Evolutionary conservation across 2,113 vertebrate genomes (phyloP), one percentile per base, ranked within the genome.

Genomic region (Takifugu bimaculatus): DNA sequence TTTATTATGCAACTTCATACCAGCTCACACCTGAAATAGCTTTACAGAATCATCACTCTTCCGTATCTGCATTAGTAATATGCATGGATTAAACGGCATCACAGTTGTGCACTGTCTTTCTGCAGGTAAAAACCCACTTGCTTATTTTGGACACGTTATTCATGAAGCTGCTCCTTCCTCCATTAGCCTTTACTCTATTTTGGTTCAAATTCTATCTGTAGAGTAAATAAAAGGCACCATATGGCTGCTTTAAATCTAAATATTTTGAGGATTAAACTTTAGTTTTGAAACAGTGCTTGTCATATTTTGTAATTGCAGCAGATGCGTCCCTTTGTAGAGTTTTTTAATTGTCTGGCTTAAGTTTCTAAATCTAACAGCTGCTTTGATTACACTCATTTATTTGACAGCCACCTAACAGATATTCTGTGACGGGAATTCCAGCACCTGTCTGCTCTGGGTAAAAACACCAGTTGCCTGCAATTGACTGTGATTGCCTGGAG

Each of bases 401-500:
- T 66, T 78, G 81, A 84, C 60, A 78, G 44, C 32, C 68, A 39
- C 44, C 51, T 43, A 65, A 74, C 57, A 62, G 50, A 75, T 68
- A 58, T 7, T 10, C 35, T 39, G 9, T 39, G 35, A 45, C 13
- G 5, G 29, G 14, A 13, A 45, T 45, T 45, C 72, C 54, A 58
- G 56, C 47, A 7, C 49, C n/a, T 39, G 25, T 63, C 73, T 50
- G 26, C 59, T 54, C 54, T 47, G 13, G 50, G 51, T 45, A 43
- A 65, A 76, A 50, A 60, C 11, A 44, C 27, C 58, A 44, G 27
- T 43, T 32, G 55, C 47, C 49, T 54, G n/a, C 26, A 77, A 66
- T 65, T 68, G 69, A 61, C 55, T 73, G 55, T 74, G 78, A 78
- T 76, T 68, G 60, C 72, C 58, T 72, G 50, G 43, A 67, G 49